Percentiles rank a stretch among this genome's conserved stretches.
Evolutionary conservation across 1,140 invertebrate genomes (phyloP).

Genomic region (Caenorhabditis latens): DNA sequence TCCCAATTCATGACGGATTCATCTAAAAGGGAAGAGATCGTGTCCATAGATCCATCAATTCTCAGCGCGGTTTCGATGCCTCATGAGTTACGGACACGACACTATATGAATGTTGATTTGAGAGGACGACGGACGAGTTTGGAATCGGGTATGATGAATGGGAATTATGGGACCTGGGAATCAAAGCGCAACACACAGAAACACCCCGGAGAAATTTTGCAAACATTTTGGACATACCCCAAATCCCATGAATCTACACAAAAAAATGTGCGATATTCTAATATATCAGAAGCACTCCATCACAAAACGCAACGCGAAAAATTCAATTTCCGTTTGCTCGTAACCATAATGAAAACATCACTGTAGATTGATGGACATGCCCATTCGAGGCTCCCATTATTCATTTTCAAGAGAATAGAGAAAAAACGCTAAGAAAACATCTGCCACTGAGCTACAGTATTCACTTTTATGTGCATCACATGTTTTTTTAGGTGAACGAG

Average conservation of each 20-base stretch:
- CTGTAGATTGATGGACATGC: neutral
- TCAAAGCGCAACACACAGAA: neutral
- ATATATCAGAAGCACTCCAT: too few relatives aligned
- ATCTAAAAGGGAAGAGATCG: slow-evolving; percentile 53
- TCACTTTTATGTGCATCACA: too few relatives aligned
- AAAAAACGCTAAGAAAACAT: too few relatives aligned
- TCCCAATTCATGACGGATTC: slow-evolving; percentile 59
- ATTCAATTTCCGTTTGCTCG: too few relatives aligned
- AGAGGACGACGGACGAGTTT: slow-evolving; percentile 58
- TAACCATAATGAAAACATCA: neutral
- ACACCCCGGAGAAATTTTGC: too few relatives aligned
- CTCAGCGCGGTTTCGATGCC: slow-evolving; percentile 56
- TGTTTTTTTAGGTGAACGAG: slow-evolving; percentile 69
- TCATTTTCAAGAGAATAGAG: too few relatives aligned
- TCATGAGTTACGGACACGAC: slow-evolving; percentile 7
- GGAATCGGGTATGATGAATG: slow-evolving; percentile 59
- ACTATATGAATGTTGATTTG: neutral
- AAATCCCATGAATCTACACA: too few relatives aligned
- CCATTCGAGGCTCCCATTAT: neutral
- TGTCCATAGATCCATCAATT: slow-evolving; percentile 61
- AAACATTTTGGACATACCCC: too few relatives aligned
- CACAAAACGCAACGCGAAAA: too few relatives aligned
- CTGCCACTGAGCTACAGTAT: too few relatives aligned
- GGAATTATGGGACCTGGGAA: neutral
- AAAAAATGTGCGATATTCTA: too few relatives aligned